Base-by-base conservation (phyloP, 2,888 invertebrate genomes). In the Leptothorax acervorum region DNA sequence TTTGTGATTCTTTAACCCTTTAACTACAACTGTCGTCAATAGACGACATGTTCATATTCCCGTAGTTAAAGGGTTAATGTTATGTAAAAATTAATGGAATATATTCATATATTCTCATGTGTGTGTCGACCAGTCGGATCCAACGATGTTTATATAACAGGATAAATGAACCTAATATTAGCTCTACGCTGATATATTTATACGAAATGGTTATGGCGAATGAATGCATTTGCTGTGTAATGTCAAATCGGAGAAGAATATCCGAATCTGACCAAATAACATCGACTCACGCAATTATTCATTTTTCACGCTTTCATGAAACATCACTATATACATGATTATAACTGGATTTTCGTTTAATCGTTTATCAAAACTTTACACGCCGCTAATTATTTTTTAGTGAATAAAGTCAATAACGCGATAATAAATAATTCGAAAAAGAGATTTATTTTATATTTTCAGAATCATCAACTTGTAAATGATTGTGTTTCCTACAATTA, bases 151-250 rank as follows among this genome's bases (percentile, higher is more conserved):
- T 55, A 23, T 70, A 35, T 53, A 42, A 31, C 42, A 5, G 31
- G 15, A 45, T 76, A 42, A 65, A 82, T 65, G 42, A 31, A 42
- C 18, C 3, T 15, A 60, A 70, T 79, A 76, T 79, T 79, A 70
- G 45, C 45, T 79, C 18, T 35, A 35, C 28, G 18, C 79, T 79
- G 57, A 70, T 18, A 23, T 57, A 70, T 79, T 79, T 57, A 79
- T 70, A 68, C 35, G 39, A 66, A 71, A 48, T 70, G 35, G 60
- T 71, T 51, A 11, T 18, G 15, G 57, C 8, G 39, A 48, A 79
- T 79, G 35, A 79, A 70, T 70, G 48, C 48, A 28, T 71, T 48
- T 23, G 23, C 18, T 35, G 57, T 23, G 48, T 79, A 79, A 70
- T n/a, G 15, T 75, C 18, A 53, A 57, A 78, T 48, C 35, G 39